Evolutionary conservation across 2,797 vertebrate genomes (phyloP).

Genomic region (Coregonus suidteri): DNA sequence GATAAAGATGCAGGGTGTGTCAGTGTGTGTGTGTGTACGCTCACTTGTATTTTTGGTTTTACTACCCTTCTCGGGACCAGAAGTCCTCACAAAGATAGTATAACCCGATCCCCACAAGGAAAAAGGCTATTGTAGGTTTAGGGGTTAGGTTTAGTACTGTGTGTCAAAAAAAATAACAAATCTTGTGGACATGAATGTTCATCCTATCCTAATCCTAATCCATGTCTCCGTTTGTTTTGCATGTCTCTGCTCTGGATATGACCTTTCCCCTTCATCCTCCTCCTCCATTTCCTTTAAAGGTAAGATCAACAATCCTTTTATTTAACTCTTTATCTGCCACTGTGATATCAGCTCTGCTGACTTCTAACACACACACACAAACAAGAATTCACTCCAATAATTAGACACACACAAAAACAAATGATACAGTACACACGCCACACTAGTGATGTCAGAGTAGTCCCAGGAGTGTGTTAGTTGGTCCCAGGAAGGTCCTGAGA

Average conservation of each 20-base stretch:
- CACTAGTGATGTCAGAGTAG: not conserved
- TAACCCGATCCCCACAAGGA: too few relatives aligned
- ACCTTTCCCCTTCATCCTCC: not conserved
- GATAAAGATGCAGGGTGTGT: slow-evolving; percentile 31
- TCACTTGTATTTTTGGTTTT: too few relatives aligned
- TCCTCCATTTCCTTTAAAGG: slow-evolving; percentile 20
- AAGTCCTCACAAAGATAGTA: too few relatives aligned
- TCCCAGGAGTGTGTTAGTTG: slow-evolving; percentile 7
- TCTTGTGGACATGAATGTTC: not conserved
- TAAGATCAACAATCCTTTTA: slow-evolving; percentile 34
- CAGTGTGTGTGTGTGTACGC: slow-evolving; percentile 19
- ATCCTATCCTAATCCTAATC: slow-evolving; percentile 17
- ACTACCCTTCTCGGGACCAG: too few relatives aligned
- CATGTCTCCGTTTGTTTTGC: slow-evolving; percentile 10
- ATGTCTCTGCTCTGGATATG: slow-evolving; percentile 10
- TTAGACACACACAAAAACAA: not conserved
- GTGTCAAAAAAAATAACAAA: not conserved
- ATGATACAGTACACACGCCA: not conserved
- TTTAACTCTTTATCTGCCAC: not conserved
- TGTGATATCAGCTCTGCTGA: not conserved
- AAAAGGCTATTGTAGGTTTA: too few relatives aligned
- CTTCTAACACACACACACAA: not conserved
- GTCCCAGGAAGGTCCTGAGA: slow-evolving; percentile 26
- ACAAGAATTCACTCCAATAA: too few relatives aligned
- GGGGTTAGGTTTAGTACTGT: not conserved